Evolutionary conservation across 2,888 invertebrate species (phyloP).

Genomic region (Geotrupes spiniger): DNA sequence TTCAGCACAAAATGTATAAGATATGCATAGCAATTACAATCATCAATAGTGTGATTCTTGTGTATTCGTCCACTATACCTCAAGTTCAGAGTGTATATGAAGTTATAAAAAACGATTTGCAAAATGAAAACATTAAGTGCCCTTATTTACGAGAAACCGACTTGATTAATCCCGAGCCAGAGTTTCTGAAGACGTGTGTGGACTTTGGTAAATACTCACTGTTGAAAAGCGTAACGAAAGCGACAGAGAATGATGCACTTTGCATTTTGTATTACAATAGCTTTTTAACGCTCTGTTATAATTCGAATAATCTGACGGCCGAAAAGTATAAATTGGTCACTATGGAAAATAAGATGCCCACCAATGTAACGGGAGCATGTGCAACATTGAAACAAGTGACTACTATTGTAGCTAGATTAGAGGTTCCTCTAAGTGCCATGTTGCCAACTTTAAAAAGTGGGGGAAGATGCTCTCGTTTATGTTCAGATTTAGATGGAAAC

Average conservation of each 20-base stretch:
- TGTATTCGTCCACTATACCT: too few species aligned
- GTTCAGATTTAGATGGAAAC: conserved; percentile 11
- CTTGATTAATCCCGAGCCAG: conserved; percentile 16
- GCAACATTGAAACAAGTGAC: background rate
- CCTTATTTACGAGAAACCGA: conserved; percentile 21
- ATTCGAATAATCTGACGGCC: background rate
- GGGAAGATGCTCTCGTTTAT: conserved; percentile 4
- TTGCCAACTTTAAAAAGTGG: background rate
- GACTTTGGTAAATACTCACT: conserved; percentile 22
- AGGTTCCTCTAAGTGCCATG: background rate
- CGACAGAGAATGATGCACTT: conserved; percentile 22
- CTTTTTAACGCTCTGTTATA: conserved; percentile 19
- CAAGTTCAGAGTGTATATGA: too few species aligned
- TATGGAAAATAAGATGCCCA: background rate
- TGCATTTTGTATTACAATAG: conserved; percentile 34
- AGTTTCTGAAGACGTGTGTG: conserved; percentile 26
- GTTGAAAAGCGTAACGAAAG: conserved; percentile 11
- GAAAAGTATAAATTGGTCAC: background rate
- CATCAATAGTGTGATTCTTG: too few species aligned
- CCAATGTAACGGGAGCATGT: background rate
- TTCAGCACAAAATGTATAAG: too few species aligned
- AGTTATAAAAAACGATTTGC: too few species aligned
- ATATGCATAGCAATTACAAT: too few species aligned
- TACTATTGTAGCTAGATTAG: background rate
- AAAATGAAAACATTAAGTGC: conserved; percentile 15